Evolutionary conservation across 2,797 vertebrate genomes (phyloP), one percentile per base, ranked within the genome.

Genomic region (Chromis chromis): DNA sequence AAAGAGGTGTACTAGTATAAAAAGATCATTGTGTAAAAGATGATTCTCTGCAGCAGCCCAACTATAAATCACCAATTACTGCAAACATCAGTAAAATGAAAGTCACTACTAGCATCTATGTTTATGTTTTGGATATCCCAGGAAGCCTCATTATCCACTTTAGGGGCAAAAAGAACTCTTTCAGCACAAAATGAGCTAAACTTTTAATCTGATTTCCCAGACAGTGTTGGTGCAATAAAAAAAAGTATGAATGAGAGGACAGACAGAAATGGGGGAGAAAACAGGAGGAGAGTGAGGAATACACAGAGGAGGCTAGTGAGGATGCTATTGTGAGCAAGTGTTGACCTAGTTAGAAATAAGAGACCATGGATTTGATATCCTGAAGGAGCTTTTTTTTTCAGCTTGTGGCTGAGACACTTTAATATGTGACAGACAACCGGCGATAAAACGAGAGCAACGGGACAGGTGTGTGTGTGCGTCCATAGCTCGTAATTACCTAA

Each of bases 261-360:
- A 74, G 64, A 63, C 50, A 60, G 56, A 70, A 65, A 70, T 12
- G 1, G 73, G 73, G 46, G 67, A 77, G 50, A 72, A 73, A 81
- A 78, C 52, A 78, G 79, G 73, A 78, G 58, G 42, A 74, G 79
- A 80, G 67, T 75, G 78, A 68, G 65, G 62, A 79, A 78, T 80
- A 46, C 72, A 87, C 74, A 79, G 50, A 83, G 82, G 86, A 85
- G 76, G 75, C 48, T 65, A 42, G 54, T 54, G 70, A 82, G 78
- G 71, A 90, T 74, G 78, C 81, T 81, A 84, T 71, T 81, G 84
- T 79, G 75, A 87, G 79, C 73, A 81, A 82, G 82, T 80, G 82
- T 83, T 94, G 93, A 94, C 92, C 93, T 92, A 94, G 90, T 91
- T 93, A 90, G 82, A 91, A 92, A 87, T 33, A 75, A 81, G 83